Evolutionary conservation across 2,113 vertebrate species (phyloP), one percentile per base, ranked within the genome.

Genomic region (Alligator sinensis): DNA sequence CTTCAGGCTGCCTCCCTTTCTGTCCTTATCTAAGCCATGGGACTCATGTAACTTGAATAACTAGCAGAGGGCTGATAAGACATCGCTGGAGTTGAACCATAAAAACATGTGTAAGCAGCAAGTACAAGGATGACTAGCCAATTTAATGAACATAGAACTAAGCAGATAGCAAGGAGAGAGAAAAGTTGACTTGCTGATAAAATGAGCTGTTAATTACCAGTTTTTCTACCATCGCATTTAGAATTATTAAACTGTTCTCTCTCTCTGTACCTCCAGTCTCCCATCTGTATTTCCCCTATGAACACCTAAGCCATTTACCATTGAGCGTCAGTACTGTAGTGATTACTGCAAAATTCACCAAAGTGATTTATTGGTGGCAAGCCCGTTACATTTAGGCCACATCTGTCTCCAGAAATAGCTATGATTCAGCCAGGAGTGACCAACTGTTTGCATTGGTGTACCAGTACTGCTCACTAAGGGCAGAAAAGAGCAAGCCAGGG

Each of bases 1-100:
- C 74, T 91, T 94, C 30, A 81, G 72, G 64, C 17, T 86, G 19
- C 57, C 84, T 82, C 59, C 25, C 34, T 90, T 87, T 91, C 83
- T 66, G 54, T 30, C 19, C 62, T 91, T 77, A 68, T 92, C 78
- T 83, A 21, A 85, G 68, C 0, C 0, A 64, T 60, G 25, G 63
- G 62, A 80, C 34, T 80, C 88, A 3, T 22, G 18, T 63, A 76
- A 82, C 64, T 79, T 54, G 61, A 75, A 15, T 70, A 70, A 75
- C 14, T 59, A 72, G 4, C 12, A 54, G 64, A 82, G 54, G 27
- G 6, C 30, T 62, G 82, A 89, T 92, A 92, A 95, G 62, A 27
- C 24, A 47, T 21, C 0, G 1, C n/a, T 61, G 34, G 77, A 85
- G 16, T 34, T 74, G 27, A 92, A 81, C 80, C 2, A 3, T 11